Base-by-base conservation (phyloP, 2,888 invertebrate species). In the Leptopterna dolabrata region DNA sequence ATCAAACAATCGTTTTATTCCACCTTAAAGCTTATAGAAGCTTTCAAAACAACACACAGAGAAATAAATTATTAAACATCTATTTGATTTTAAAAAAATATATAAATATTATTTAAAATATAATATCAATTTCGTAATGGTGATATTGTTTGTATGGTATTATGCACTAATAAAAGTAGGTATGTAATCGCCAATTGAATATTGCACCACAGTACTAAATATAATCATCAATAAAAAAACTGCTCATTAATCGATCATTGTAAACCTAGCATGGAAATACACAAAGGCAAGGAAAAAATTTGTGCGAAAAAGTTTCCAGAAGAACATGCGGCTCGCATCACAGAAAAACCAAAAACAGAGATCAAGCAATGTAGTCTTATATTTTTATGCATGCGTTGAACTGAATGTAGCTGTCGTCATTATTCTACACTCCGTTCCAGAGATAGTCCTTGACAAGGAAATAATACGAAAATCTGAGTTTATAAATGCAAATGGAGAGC, bases 61-160 rank as follows among this genome's bases (percentile, higher is more conserved):
- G 71, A 85, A 85, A 85, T 85, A 85, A 85, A 85, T 85, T 73
- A 85, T 85, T 85, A 85, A 85, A 85, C 73, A 85, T 85, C 73
- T 43, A 85, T 85, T 85, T 73, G 85, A 85, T 85, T 85, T 83
- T 85, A 85, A 85, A 85, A 85, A 85, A 85, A 85, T 85, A 85
- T 85, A 85, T 73, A 73, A 85, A 85, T 85, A 85, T 83, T 84
- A 84, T 71, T 84, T 71, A 85, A 85, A 85, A 85, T 85, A 78
- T 78, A 78, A 78, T 78, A 85, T 85, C 73, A 47, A 85, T 85
- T 85, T 85, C 47, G 73, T 85, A 45, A 47, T 36, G 71, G 85
- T 47, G 85, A 85, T 47, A 45, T 71, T 85, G 51, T 55, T 45
- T 85, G 78, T 78, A 78, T 78, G 76, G 41, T 41, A 45, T 78